Conservation (phyloP, 1,140 invertebrate genomes). For the Tyrophagus putrescentiae region DNA sequence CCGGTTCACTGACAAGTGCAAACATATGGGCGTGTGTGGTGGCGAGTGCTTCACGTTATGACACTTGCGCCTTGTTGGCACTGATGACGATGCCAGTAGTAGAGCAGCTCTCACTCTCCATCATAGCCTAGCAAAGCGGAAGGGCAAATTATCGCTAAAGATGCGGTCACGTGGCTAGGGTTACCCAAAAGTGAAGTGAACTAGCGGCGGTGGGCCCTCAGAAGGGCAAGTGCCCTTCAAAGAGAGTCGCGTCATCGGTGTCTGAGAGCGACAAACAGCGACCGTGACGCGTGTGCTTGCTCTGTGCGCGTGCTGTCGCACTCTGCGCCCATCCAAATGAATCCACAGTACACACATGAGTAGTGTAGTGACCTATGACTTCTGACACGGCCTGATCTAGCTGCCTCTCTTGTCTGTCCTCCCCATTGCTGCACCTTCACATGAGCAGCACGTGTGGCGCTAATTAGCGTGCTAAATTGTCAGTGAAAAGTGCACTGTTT, state of each 20-base stretch:
- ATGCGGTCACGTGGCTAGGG: background rate
- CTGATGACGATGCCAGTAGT: background rate
- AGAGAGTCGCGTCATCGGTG: background rate
- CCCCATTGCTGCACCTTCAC: background rate
- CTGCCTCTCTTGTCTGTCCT: background rate
- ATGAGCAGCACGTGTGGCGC: background rate
- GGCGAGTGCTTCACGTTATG: background rate
- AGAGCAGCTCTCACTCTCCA: background rate
- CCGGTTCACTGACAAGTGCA: constrained; percentile 11
- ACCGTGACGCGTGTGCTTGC: background rate
- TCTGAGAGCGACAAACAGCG: constrained; percentile 5
- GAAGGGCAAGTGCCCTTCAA: too few species aligned
- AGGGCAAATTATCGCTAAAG: constrained; percentile 3
- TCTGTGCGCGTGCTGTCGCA: background rate
- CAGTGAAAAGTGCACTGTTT: too few species aligned
- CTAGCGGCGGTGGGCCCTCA: too few species aligned
- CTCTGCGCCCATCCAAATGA: too few species aligned
- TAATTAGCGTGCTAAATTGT: constrained; percentile 15
- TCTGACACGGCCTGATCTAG: too few species aligned
- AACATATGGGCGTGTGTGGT: background rate
- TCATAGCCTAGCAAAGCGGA: background rate
- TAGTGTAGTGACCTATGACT: constrained; percentile 15
- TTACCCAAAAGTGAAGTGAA: too few species aligned
- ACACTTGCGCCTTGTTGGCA: background rate
- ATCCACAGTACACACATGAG: too few species aligned